These are phyloP conservation scores for Macquaria australasica DNA, from an alignment of 2,113 vertebrate species.

Conservation along the genomic window DNA sequence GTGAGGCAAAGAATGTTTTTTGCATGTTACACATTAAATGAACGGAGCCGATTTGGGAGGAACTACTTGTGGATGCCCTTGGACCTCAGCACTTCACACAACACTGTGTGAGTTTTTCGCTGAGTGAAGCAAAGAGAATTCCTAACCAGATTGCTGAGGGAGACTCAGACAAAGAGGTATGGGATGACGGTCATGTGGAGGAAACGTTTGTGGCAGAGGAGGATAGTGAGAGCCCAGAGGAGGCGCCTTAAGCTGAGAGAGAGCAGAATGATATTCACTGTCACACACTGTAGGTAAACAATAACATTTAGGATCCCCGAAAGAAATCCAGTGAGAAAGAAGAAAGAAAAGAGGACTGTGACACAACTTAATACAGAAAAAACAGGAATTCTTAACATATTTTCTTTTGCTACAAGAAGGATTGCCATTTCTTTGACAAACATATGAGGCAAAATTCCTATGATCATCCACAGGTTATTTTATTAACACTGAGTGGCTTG, in stretches of 20 bases:
- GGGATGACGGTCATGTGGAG: slow-evolving; percentile 35
- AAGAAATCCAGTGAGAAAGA: background rate
- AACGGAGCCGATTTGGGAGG: background rate
- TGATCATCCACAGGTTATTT: background rate
- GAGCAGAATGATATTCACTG: slow-evolving; percentile 25
- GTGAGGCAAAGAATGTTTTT: background rate
- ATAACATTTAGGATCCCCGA: slow-evolving; percentile 21
- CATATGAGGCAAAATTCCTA: background rate
- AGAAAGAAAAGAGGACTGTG: background rate
- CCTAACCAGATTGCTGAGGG: slow-evolving; percentile 21
- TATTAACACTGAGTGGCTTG: background rate
- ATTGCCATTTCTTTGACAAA: background rate
- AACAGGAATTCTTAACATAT: background rate
- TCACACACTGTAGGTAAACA: slow-evolving; percentile 13
- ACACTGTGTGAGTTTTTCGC: slow-evolving; percentile 10
- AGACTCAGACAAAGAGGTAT: slow-evolving; percentile 43
- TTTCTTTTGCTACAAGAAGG: background rate
- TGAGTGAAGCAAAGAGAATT: slow-evolving; percentile 18
- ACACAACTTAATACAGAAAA: background rate
- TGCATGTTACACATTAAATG: background rate
- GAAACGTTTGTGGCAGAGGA: slow-evolving; percentile 44
- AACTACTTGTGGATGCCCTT: slow-evolving; percentile 9
- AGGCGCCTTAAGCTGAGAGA: slow-evolving; percentile 25
- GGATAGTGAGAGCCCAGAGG: slow-evolving; percentile 24
- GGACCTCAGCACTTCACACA: background rate